Percentiles rank a stretch among this genome's conserved stretches.
Conservation (phyloP, 2,888 invertebrate genomes). For the Lycophotia porphyrea region DNA sequence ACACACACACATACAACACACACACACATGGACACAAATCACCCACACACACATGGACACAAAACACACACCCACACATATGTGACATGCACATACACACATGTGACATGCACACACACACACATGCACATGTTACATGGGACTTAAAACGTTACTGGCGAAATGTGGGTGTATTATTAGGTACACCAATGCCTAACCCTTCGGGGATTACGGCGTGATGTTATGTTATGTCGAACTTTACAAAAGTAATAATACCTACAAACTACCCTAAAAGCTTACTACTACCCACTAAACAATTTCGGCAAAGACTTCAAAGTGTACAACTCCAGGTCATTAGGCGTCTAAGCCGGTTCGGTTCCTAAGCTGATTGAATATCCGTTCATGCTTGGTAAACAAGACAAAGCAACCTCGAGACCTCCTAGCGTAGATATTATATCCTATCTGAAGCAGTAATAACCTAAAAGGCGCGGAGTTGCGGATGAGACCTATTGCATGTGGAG, state of each 20-base stretch:
- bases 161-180: background rate
- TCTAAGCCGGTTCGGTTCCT: conserved; percentile 21
- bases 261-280: background rate
- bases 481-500: background rate
- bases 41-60: too few species aligned
- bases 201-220: background rate
- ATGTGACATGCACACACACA: too few species aligned
- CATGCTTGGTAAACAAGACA: conserved; percentile 17
- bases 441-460: background rate
- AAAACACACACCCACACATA: too few species aligned
- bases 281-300: conserved; percentile 7
- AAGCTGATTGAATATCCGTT: conserved; percentile 46
- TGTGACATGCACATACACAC: too few species aligned
- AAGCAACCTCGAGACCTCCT: background rate
- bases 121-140: background rate
- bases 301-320: conserved; percentile 5
- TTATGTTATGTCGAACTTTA: background rate
- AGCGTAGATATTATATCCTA: background rate
- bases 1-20: too few species aligned
- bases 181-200: background rate
- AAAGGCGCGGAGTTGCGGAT: background rate
- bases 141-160: background rate
- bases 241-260: background rate
- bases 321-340: conserved; percentile 21
- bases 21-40: too few species aligned